Percentiles rank a stretch among this genome's conserved stretches.
phyloP scores from a whole-genome alignment of 2,113 vertebrate species.

The Phainopepla nitens region DNA sequence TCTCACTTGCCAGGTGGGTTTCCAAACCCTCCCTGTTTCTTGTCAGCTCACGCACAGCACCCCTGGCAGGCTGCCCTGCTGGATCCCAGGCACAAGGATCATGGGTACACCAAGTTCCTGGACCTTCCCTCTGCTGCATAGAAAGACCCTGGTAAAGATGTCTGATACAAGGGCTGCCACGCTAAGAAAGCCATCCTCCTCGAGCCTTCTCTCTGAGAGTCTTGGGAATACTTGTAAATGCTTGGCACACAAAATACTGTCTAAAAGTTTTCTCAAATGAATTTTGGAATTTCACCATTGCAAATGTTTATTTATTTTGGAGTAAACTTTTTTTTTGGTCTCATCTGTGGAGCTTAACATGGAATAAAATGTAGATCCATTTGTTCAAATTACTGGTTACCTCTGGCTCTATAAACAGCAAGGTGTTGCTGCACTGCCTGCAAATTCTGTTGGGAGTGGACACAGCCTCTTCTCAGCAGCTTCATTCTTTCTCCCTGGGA shows the following conservation, averaged over 20 bases:
- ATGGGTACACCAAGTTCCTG: not conserved
- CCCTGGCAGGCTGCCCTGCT: constrained; percentile 15
- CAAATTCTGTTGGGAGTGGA: not conserved
- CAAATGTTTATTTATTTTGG: not conserved
- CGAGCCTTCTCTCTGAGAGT: not conserved
- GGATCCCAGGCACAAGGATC: not conserved
- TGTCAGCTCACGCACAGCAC: not conserved
- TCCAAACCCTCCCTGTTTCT: constrained; percentile 6
- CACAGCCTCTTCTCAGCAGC: not conserved
- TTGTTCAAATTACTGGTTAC: not conserved
- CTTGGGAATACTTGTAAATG: not conserved
- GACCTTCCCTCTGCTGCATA: not conserved
- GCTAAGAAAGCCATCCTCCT: not conserved
- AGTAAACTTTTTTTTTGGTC: not conserved
- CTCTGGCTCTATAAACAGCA: not conserved
- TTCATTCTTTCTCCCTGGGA: not conserved
- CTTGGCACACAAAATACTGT: not conserved
- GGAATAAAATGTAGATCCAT: not conserved
- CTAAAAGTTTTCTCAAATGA: not conserved
- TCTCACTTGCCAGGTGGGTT: constrained; percentile 38
- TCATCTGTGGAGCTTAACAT: not conserved
- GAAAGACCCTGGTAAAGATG: not conserved
- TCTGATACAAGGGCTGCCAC: not conserved
- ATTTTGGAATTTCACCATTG: not conserved
- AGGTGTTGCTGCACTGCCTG: not conserved